A percentile compares a stretch with the other conserved stretches of the same genome.
phyloP scores from a whole-genome alignment of 2,113 vertebrate genomes.

The Calyptommatus sinebrachiatus region DNA sequence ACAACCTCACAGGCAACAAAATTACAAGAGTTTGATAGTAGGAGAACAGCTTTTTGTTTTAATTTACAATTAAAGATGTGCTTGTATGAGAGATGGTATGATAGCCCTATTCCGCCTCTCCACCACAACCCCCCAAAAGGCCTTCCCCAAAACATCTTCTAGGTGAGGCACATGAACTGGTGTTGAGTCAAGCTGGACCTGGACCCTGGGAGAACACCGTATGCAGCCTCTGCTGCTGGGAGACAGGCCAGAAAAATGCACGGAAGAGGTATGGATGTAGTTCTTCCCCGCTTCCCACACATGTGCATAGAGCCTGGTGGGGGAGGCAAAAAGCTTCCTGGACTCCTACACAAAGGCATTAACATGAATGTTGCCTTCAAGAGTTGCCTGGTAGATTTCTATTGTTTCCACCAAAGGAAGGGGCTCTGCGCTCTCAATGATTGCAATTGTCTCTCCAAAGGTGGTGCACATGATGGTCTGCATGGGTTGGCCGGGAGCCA shows the following conservation, averaged over 20 bases:
- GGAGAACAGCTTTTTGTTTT: background rate
- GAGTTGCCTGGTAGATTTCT: constrained; percentile 78
- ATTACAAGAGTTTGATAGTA: background rate
- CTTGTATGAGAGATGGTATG: too few species aligned
- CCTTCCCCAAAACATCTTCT: background rate
- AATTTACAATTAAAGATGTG: background rate
- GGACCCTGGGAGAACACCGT: background rate
- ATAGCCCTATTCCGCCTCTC: background rate
- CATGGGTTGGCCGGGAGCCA: constrained; percentile 46
- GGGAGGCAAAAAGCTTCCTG: background rate
- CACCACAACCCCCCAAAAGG: background rate
- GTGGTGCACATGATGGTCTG: constrained; percentile 87
- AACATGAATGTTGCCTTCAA: constrained; percentile 77
- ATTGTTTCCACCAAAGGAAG: constrained; percentile 82
- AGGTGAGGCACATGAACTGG: background rate
- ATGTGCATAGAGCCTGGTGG: too few species aligned
- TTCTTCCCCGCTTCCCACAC: background rate
- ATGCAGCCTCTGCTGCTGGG: background rate
- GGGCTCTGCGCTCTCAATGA: constrained; percentile 84
- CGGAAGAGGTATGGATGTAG: background rate
- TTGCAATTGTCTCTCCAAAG: constrained; percentile 88
- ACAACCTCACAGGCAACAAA: background rate
- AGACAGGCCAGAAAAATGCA: background rate
- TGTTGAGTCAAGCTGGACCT: background rate
- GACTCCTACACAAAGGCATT: constrained; percentile 45